Base-by-base conservation (phyloP, 2,888 invertebrate species). In the Drosophila mayaguana region DNA sequence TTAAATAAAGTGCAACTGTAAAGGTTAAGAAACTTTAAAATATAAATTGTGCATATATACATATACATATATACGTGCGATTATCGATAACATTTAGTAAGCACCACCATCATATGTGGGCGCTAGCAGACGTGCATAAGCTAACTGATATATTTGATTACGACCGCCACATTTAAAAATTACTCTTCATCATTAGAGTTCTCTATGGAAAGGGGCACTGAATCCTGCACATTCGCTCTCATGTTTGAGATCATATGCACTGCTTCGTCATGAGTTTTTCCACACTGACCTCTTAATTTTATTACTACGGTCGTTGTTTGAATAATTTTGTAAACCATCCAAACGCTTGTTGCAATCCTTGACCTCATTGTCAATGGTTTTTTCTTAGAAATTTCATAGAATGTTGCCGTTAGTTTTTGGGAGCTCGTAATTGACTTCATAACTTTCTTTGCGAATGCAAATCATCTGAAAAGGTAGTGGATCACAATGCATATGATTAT, bases 91-190 rank as follows among this genome's bases (percentile, higher is more conserved):
- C 25, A 28, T 4, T 28, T 11, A 40, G 4, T 3, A 7, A 54
- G 18, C n/a, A 16, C 6, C 8, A 16, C 9, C 14, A 45, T 14
- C 7, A 51, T 64, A 9, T 46, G 16, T 32, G 16, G 14, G 11
- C 4, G 12, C 9, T 25, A 16, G 11, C 2, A 36, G 9, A n/a
- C 65, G 16, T 5, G 16, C 40, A 40, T 25, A 54, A 66, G 66
- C 28, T 70, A 22, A 14, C 6, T 28, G 46, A n/a, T 70, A 46
- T 45, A 32, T 12, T 6, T 40, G 3, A 38, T 18, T 25, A 11
- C 7, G 12, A 40, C 18, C 40, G 40, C 25, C 8, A 28, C 2
- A 18, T 40, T 28, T 40, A 8, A 28, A 61, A 14, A 28, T 14
- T 1, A 25, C 11, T 25, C 2, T 3, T 18, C 2, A 25, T 28